Evolutionary conservation across 2,797 vertebrate genomes (phyloP).

Genomic region (Molossus molossus): DNA sequence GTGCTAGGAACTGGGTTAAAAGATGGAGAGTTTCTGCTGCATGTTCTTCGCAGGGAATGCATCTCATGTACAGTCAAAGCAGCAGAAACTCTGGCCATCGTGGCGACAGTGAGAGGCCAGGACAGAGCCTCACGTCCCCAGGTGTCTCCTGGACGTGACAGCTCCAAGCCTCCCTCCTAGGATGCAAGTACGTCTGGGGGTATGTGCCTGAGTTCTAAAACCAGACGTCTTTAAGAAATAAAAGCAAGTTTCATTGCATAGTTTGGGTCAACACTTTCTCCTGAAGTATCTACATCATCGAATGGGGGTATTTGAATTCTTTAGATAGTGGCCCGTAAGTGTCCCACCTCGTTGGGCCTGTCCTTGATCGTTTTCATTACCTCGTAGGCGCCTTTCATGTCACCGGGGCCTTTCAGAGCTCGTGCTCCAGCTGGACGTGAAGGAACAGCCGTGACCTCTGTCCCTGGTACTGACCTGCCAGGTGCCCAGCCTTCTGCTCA

Average conservation of each 20-base stretch:
- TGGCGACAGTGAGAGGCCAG: neutral
- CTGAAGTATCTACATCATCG: neutral
- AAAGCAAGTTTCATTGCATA: neutral
- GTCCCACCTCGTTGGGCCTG: neutral
- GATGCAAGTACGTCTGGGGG: fast-evolving
- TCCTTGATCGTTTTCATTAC: neutral
- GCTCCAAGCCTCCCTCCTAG: neutral
- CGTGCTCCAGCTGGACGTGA: fast-evolving
- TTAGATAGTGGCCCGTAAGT: neutral
- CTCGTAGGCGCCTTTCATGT: neutral
- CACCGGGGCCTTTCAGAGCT: neutral
- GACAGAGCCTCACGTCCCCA: neutral
- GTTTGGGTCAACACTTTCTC: neutral
- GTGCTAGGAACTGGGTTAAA: neutral
- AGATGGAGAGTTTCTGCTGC: neutral
- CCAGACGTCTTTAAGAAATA: neutral
- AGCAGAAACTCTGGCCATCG: neutral
- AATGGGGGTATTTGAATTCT: neutral
- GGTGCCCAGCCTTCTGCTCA: neutral
- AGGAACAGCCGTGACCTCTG: neutral
- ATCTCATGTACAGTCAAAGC: neutral
- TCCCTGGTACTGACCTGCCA: slow-evolving; percentile 87
- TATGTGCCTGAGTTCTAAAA: neutral
- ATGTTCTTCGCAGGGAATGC: neutral
- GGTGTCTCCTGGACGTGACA: fast-evolving